phyloP scores from a whole-genome alignment of 2,797 vertebrate genomes.

The Anguilla marmorata region DNA sequence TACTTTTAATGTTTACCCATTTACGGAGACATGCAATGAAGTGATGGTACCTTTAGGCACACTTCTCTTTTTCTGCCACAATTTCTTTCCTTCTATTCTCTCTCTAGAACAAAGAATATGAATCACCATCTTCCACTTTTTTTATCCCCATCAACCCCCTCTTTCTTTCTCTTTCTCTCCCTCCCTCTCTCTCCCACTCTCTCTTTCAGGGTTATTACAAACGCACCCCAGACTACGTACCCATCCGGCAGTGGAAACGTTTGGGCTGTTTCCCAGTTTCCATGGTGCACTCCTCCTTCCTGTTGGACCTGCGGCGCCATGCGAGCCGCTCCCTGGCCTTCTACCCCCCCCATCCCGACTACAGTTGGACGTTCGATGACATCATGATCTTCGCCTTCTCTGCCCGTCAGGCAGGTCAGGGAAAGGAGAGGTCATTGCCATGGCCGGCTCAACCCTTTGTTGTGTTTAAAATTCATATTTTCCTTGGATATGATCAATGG shows the following conservation, averaged over 20 bases:
- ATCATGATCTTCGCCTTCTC: slow-evolving; percentile 89
- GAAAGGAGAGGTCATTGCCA: neutral
- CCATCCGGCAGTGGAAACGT: slow-evolving; percentile 80
- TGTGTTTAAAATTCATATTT: neutral
- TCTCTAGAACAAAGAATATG: neutral
- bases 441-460: neutral
- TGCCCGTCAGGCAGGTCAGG: slow-evolving; percentile 78
- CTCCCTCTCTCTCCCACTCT: neutral
- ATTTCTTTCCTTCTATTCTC: neutral
- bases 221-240: slow-evolving; percentile 81
- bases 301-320: slow-evolving; percentile 81
- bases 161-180: neutral
- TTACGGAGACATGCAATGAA: neutral
- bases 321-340: slow-evolving; percentile 73
- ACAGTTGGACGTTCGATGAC: slow-evolving; percentile 83
- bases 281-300: slow-evolving; percentile 87
- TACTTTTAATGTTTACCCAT: neutral
- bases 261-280: slow-evolving; percentile 82
- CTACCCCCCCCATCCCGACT: slow-evolving; percentile 78
- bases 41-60: neutral
- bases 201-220: slow-evolving; percentile 82
- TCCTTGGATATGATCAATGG: neutral
- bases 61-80: neutral
- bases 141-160: too few species aligned
- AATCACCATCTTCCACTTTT: neutral